Conservation (phyloP, 2,797 vertebrate species). For the Furcifer pardalis region DNA sequence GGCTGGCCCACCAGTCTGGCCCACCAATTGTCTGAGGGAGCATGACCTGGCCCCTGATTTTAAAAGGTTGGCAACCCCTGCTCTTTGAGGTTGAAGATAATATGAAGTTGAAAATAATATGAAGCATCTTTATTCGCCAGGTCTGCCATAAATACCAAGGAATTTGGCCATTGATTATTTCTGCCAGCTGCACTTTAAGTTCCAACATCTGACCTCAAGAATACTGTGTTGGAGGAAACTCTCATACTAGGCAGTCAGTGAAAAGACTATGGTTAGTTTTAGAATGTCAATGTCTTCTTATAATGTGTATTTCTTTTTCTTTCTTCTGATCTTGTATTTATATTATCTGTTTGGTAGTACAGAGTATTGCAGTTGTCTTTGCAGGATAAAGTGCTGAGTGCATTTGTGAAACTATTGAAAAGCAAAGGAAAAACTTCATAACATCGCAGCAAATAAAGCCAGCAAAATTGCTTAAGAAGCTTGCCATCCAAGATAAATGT, state of each 20-base stretch:
- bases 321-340: constrained; percentile 55
- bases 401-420: constrained; percentile 62
- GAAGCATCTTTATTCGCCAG: neutral
- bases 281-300: neutral
- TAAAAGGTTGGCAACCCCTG: too few relatives aligned
- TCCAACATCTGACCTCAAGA: neutral
- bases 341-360: constrained; percentile 56
- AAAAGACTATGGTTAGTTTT: neutral
- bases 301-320: neutral
- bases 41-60: too few relatives aligned
- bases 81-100: too few relatives aligned
- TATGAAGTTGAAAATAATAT: neutral
- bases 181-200: neutral
- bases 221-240: neutral
- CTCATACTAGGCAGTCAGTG: neutral
- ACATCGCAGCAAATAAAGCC: constrained; percentile 68
- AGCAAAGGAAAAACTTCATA: constrained; percentile 64
- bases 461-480: constrained; percentile 70
- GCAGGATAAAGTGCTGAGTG: constrained; percentile 48
- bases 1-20: too few relatives aligned
- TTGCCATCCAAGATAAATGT: constrained; percentile 71
- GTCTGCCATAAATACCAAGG: too few relatives aligned
- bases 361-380: constrained; percentile 61
- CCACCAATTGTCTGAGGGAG: too few relatives aligned
- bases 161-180: neutral